phyloP scores from a whole-genome alignment of 2,888 invertebrate species.

The Malthinus seriepunctatus region DNA sequence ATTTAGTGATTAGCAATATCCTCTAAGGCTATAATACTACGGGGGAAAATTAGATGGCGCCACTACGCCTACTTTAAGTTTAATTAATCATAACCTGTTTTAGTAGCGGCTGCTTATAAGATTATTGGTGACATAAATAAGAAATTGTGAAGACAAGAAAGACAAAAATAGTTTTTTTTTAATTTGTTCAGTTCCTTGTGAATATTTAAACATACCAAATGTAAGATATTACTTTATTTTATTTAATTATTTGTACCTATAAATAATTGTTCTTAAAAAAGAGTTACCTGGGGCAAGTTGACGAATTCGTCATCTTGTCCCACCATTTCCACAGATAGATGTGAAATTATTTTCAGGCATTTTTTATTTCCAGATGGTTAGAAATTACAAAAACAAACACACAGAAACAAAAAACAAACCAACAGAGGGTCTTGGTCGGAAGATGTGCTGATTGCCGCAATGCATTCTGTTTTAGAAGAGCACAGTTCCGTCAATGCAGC shows the following conservation, averaged over 20 bases:
- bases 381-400: constrained; percentile 26
- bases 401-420: constrained; percentile 22
- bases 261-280: background rate
- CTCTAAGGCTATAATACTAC: background rate
- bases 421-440: constrained; percentile 27
- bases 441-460: constrained; percentile 27
- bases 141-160: background rate
- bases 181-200: background rate
- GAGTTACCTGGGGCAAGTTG: constrained; percentile 19
- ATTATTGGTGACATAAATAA: background rate
- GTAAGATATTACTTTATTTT: background rate
- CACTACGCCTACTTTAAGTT: background rate
- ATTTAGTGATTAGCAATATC: background rate
- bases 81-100: background rate
- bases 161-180: background rate
- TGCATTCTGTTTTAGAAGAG: constrained; percentile 27
- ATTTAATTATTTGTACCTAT: background rate
- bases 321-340: constrained; percentile 2
- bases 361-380: constrained; percentile 25
- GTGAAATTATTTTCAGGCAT: background rate
- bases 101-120: background rate
- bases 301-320: constrained; percentile 29
- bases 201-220: background rate
- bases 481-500: constrained; percentile 16
- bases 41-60: background rate